Evolutionary conservation across 2,797 vertebrate species (phyloP), one percentile per base, ranked within the genome.

Genomic region (Mormyrus proboscirostris): DNA sequence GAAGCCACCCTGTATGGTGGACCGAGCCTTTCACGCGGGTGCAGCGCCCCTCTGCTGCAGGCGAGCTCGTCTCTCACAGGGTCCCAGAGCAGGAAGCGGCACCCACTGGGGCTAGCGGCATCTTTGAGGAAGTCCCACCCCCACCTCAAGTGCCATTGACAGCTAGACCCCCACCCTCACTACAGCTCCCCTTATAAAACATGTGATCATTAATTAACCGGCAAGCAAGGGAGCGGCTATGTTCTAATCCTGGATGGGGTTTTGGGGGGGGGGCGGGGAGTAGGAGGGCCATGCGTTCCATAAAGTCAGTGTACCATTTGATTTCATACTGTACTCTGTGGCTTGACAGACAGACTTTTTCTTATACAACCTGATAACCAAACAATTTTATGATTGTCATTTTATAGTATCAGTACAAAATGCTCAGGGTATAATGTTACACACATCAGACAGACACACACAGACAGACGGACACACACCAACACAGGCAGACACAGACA

Each of bases 51-150:
- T 2, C 29, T 4, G 5, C 49, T 16, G 84, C n/a, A 12, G 44
- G 83, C 22, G 9, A 53, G 49, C 47, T 53, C 4, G 50, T 55
- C 84, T 38, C 84, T 55, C 22, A 16, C 47, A 59, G 33, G 85
- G 85, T 76, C 44, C 33, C 57, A 86, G 53, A 69, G 33, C 76
- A 51, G 79, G 47, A 87, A 87, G 41, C 51, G 53, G 16, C 49
- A 53, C 6, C n/a, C n/a, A 55, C 47, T 2, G 22, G 51, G 41
- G 69, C 3, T 10, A 19, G 62, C 44, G 47, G 65, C 79, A 16
- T 57, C 89, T 89, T 33, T 76, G 76, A 79, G 88, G 89, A 44
- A 88, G 41, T 89, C 82, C 50, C 55, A 84, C 88, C 65, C 73
- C 79, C 86, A 90, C 14, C 79, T 82, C 19, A 44, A 88, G 82